A percentile compares a stretch with the other conserved stretches of the same genome.
Conservation (phyloP, 1,140 invertebrate genomes). For the Aphelenchoides avenae region DNA sequence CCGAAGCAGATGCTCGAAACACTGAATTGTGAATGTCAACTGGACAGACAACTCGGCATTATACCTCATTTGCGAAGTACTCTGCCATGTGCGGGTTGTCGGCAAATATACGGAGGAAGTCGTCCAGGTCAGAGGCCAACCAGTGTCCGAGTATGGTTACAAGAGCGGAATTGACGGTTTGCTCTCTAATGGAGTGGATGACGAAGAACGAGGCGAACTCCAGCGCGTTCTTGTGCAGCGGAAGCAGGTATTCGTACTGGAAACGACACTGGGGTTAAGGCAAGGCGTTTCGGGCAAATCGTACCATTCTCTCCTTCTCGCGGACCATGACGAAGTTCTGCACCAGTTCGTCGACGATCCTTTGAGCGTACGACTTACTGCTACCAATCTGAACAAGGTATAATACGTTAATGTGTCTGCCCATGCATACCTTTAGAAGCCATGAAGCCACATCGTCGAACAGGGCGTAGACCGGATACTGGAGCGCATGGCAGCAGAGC, state of each 20-base stretch:
- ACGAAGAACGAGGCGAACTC: constrained; percentile 7
- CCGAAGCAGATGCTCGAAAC: constrained; percentile 4
- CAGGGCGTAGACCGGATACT: constrained; percentile 3
- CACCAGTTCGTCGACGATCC: constrained; percentile 5
- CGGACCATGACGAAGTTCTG: constrained; percentile 3
- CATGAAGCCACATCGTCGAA: constrained; percentile 7
- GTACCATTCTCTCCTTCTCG: constrained; percentile 9
- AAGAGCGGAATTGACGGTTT: background rate
- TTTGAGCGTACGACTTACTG: background rate
- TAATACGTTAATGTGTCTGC: too few species aligned
- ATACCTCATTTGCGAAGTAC: constrained; percentile 3
- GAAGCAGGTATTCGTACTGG: constrained; percentile 7
- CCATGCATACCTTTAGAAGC: constrained; percentile 1
- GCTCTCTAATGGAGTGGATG: background rate
- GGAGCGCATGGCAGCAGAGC: background rate
- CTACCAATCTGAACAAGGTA: constrained; percentile 7
- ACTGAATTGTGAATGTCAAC: too few species aligned
- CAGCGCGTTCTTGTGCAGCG: constrained; percentile 1
- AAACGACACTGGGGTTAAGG: background rate
- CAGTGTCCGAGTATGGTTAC: background rate
- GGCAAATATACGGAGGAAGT: background rate
- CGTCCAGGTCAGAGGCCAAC: background rate
- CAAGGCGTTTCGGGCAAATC: too few species aligned
- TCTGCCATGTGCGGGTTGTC: background rate
- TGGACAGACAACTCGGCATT: too few species aligned